These are phyloP conservation scores for Ruditapes philippinarum DNA, from an alignment of 1,140 invertebrate species.

Conservation along the genomic window DNA sequence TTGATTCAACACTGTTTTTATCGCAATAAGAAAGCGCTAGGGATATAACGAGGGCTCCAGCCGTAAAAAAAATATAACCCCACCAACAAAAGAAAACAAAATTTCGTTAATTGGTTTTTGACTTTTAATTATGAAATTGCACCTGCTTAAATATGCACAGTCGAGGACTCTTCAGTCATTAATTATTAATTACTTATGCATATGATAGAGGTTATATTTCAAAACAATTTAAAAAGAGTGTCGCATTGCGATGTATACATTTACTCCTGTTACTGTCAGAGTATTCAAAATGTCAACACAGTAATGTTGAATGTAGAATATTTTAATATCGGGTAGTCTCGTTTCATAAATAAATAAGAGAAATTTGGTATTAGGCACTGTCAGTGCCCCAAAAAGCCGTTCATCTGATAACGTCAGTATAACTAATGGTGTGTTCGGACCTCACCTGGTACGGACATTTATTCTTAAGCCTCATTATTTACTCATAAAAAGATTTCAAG, in stretches of 20 bases:
- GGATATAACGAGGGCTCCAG: too few relatives aligned
- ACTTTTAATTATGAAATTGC: background rate
- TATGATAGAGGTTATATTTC: background rate
- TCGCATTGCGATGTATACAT: background rate
- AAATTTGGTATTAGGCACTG: slow-evolving; percentile 21
- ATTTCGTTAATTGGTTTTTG: background rate
- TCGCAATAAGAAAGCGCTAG: too few relatives aligned
- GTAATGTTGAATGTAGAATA: background rate
- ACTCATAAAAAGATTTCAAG: too few relatives aligned
- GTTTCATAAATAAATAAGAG: slow-evolving; percentile 35
- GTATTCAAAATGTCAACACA: background rate
- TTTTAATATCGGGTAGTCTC: background rate
- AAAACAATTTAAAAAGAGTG: background rate
- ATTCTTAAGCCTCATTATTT: too few relatives aligned
- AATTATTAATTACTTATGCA: slow-evolving; percentile 8
- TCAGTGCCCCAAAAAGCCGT: background rate
- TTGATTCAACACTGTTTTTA: too few relatives aligned
- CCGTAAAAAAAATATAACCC: too few relatives aligned
- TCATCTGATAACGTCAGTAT: slow-evolving; percentile 56
- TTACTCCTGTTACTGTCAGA: background rate
- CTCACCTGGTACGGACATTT: slow-evolving; percentile 46
- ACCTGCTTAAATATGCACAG: slow-evolving; percentile 7
- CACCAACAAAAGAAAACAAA: too few relatives aligned
- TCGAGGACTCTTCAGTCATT: background rate
- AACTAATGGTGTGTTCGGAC: slow-evolving; percentile 27